These are phyloP conservation scores for Drepana arcuata DNA, from an alignment of 1,140 invertebrate genomes.

Conservation along the genomic window DNA sequence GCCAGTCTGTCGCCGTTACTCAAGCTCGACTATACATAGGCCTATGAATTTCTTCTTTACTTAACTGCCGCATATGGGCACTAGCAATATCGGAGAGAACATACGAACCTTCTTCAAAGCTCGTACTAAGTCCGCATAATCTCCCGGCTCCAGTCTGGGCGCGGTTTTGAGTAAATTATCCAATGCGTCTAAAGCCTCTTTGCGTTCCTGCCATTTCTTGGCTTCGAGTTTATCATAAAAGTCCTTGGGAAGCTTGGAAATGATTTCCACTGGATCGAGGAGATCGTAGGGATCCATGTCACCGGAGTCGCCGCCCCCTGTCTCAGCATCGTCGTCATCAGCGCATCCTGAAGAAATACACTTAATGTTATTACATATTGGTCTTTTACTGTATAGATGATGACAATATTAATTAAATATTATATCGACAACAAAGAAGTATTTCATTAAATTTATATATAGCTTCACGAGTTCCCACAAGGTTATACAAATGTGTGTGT, in stretches of 20 bases:
- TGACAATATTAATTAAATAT: too few relatives aligned
- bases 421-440: too few relatives aligned
- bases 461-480: too few relatives aligned
- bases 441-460: too few relatives aligned
- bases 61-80: too few relatives aligned
- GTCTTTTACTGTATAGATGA: too few relatives aligned
- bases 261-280: constrained; percentile 92
- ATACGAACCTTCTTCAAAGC: constrained; percentile 88
- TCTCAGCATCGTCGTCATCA: constrained; percentile 73
- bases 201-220: constrained; percentile 98
- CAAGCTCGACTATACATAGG: too few relatives aligned
- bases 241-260: constrained; percentile 94
- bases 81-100: too few relatives aligned
- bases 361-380: too few relatives aligned
- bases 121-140: constrained; percentile 92
- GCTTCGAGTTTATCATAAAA: constrained; percentile 96
- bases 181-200: constrained; percentile 89
- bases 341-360: constrained; percentile 25
- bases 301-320: constrained; percentile 73
- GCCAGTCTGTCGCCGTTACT: too few relatives aligned
- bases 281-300: constrained; percentile 94
- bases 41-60: too few relatives aligned
- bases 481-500: too few relatives aligned
- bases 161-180: constrained; percentile 84
- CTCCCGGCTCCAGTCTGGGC: constrained; percentile 91